Evolutionary conservation across 2,797 vertebrate genomes (phyloP).

Genomic region (Tokudaia muenninki): DNA sequence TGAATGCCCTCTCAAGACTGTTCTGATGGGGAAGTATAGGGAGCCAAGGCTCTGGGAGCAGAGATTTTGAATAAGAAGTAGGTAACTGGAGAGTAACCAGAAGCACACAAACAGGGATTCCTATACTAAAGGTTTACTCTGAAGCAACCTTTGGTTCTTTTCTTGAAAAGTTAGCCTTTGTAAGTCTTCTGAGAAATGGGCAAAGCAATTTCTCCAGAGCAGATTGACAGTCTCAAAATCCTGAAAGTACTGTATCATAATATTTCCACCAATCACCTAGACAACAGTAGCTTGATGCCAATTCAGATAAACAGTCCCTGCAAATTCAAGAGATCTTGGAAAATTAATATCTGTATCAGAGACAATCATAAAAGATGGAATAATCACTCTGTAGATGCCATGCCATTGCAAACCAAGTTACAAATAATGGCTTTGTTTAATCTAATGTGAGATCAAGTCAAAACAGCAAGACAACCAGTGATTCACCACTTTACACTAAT

Average conservation of each 20-base stretch:
- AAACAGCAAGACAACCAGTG: constrained; percentile 16
- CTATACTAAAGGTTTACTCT: not conserved
- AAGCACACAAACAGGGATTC: not conserved
- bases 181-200: constrained; percentile 2
- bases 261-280: not conserved
- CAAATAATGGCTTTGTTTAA: constrained; percentile 31
- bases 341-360: not conserved
- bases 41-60: not conserved
- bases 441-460: constrained; percentile 50
- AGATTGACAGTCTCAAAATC: not conserved
- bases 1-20: not conserved
- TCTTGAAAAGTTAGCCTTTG: not conserved
- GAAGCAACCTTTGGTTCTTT: not conserved
- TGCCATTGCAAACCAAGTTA: constrained; percentile 11
- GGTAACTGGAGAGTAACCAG: not conserved
- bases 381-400: not conserved
- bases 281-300: not conserved
- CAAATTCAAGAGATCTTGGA: not conserved
- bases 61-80: not conserved
- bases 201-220: not conserved
- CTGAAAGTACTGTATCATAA: not conserved
- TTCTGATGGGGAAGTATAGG: not conserved
- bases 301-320: not conserved
- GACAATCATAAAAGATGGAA: not conserved
- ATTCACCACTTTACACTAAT: constrained; percentile 49